phyloP scores from a whole-genome alignment of 2,888 invertebrate species.

The Melinopterus prodromus region DNA sequence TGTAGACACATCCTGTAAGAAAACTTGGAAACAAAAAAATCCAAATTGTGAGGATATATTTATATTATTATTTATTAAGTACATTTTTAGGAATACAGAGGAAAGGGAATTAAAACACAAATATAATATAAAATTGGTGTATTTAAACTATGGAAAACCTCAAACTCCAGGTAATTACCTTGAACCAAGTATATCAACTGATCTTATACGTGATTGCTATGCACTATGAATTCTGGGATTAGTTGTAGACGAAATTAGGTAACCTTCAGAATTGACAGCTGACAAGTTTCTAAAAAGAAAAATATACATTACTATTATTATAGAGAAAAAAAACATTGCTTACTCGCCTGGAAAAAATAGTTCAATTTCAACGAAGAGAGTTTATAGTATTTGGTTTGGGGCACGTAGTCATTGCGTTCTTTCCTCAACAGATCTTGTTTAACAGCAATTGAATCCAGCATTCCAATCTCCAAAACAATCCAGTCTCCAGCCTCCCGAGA shows the following conservation, averaged over 20 bases:
- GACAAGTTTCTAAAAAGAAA: neutral
- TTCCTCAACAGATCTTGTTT: no score
- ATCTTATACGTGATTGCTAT: neutral
- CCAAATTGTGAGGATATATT: no score
- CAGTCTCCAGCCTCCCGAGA: no score
- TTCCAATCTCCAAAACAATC: no score
- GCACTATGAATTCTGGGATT: neutral
- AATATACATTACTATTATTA: neutral
- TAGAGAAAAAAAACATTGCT: neutral
- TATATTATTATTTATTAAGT: no score
- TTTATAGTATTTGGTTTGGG: no score
- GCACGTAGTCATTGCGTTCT: no score
- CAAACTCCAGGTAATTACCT: neutral
- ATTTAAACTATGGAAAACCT: neutral
- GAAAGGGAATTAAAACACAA: neutral
- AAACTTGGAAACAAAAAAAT: no score
- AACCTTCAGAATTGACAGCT: neutral
- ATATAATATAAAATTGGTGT: neutral
- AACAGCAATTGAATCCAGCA: no score
- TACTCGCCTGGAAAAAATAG: neutral
- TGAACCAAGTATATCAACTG: slow-evolving; percentile 4
- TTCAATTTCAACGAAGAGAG: neutral
- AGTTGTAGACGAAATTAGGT: neutral
- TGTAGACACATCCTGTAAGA: no score
- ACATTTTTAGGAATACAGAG: no score